These are phyloP conservation scores for Calliopum simillimum DNA, from an alignment of 2,888 invertebrate genomes.

Conservation along the genomic window DNA sequence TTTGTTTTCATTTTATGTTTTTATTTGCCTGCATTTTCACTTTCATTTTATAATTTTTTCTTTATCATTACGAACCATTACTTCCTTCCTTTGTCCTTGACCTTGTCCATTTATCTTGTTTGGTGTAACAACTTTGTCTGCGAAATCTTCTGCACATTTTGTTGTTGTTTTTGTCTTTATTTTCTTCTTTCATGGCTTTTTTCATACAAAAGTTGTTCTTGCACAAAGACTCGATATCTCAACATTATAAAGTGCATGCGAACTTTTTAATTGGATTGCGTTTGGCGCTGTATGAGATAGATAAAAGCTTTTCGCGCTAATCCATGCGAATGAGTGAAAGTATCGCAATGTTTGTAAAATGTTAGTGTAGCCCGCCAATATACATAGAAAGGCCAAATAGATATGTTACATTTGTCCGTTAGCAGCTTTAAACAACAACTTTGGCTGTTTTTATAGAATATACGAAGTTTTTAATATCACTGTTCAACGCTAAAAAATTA, in stretches of 20 bases:
- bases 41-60: conserved; percentile 23
- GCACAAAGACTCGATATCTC: neutral
- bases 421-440: too few relatives aligned
- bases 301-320: neutral
- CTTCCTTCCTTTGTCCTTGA: conserved; percentile 41
- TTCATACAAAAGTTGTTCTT: neutral
- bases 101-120: conserved; percentile 40
- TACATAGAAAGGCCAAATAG: too few relatives aligned
- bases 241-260: neutral
- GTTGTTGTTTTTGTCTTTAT: neutral
- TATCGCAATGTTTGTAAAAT: too few relatives aligned
- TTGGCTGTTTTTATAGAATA: too few relatives aligned
- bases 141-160: conserved; percentile 1
- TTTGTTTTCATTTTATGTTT: conserved; percentile 9
- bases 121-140: conserved; percentile 21
- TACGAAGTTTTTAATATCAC: too few relatives aligned
- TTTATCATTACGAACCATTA: conserved; percentile 8
- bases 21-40: conserved; percentile 34
- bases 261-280: conserved; percentile 20
- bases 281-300: neutral
- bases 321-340: too few relatives aligned
- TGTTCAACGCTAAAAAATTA: too few relatives aligned
- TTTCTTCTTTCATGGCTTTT: neutral
- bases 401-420: too few relatives aligned
- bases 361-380: too few relatives aligned